These are phyloP conservation scores for Cerceris rybyensis DNA, from an alignment of 2,888 invertebrate genomes.

Conservation along the genomic window DNA sequence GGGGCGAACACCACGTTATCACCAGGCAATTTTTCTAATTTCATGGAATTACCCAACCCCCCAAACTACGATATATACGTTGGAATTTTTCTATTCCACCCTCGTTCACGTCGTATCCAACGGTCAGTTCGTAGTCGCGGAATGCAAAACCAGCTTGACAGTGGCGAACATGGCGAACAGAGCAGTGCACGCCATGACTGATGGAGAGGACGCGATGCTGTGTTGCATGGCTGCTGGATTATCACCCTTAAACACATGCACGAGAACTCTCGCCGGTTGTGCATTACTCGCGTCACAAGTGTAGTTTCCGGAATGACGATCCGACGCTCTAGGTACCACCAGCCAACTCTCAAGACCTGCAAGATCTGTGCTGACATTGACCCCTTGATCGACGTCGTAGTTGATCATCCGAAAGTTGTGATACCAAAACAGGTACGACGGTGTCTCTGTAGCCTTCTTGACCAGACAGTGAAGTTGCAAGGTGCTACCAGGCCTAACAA, in stretches of 20 bases:
- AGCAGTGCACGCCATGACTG: conserved; percentile 71
- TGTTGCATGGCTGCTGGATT: conserved; percentile 92
- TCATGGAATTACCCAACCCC: conserved; percentile 7
- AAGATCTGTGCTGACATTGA: conserved; percentile 92
- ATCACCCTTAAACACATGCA: conserved; percentile 94
- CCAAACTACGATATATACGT: not conserved
- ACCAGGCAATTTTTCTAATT: not conserved
- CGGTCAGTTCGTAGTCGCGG: conserved; percentile 50
- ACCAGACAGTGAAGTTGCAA: conserved; percentile 91
- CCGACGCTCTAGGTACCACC: conserved; percentile 84
- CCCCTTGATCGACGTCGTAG: conserved; percentile 92
- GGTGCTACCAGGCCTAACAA: conserved; percentile 93
- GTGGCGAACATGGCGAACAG: conserved; percentile 62
- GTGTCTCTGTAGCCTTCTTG: conserved; percentile 92
- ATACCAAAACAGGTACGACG: conserved; percentile 90
- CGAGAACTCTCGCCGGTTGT: conserved; percentile 92
- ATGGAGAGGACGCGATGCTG: conserved; percentile 82
- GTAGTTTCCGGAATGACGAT: conserved; percentile 93
- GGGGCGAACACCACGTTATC: not conserved
- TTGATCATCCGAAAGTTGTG: conserved; percentile 96
- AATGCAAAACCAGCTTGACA: conserved; percentile 51
- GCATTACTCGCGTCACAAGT: conserved; percentile 95
- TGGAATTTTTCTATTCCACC: not conserved
- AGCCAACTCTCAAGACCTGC: conserved; percentile 88
- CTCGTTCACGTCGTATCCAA: not conserved